Percentiles rank a stretch among this genome's conserved stretches.
Evolutionary conservation across 1,140 invertebrate species (phyloP).

Genomic region (Trachymyrmex cornetzi): DNA sequence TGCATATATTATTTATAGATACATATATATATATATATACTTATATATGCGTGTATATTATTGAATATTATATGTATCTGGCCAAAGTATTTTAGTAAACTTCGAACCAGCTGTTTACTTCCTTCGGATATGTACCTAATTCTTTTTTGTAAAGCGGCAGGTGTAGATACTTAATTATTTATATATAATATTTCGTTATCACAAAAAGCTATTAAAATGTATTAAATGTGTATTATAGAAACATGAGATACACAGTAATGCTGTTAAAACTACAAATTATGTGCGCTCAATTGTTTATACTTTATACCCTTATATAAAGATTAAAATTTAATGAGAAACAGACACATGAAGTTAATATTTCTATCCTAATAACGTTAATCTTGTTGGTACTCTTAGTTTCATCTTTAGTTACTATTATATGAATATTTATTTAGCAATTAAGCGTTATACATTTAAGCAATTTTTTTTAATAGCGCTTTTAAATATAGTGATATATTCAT

Average conservation of each 20-base stretch:
- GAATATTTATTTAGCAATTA: neutral
- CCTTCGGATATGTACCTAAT: neutral
- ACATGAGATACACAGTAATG: slow-evolving; percentile 39
- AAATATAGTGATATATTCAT: neutral
- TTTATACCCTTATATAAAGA: slow-evolving; percentile 63
- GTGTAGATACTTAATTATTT: slow-evolving; percentile 30
- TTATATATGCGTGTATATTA: neutral
- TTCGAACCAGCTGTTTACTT: slow-evolving; percentile 8
- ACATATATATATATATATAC: neutral
- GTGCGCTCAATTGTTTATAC: slow-evolving; percentile 57
- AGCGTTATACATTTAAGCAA: neutral
- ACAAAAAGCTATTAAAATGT: slow-evolving; percentile 45
- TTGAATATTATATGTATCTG: slow-evolving; percentile 20
- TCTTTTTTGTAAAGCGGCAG: slow-evolving; percentile 17
- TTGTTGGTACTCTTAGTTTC: neutral
- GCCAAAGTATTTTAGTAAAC: slow-evolving; percentile 3
- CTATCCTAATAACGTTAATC: slow-evolving; percentile 30
- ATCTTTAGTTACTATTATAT: neutral
- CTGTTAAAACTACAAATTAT: slow-evolving; percentile 51
- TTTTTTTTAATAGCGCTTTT: neutral
- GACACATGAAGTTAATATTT: slow-evolving; percentile 29
- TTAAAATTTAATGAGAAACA: slow-evolving; percentile 43
- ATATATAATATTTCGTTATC: slow-evolving; percentile 8
- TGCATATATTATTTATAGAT: slow-evolving; percentile 10
- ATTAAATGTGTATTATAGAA: slow-evolving; percentile 38